Conservation (phyloP, 2,113 vertebrate species). For the Mastomys natalensis region DNA sequence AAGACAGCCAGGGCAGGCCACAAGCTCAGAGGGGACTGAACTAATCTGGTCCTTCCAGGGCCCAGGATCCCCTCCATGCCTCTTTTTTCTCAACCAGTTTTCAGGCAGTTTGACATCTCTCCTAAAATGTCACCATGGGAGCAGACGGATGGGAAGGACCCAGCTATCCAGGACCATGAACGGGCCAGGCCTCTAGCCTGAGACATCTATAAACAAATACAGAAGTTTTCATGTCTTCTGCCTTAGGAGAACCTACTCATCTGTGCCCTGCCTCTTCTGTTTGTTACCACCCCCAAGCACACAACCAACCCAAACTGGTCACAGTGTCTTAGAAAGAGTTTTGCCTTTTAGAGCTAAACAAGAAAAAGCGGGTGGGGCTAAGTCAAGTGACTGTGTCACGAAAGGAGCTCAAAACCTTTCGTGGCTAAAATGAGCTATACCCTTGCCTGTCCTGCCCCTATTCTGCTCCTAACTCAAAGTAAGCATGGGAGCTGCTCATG, state of each 20-base stretch:
- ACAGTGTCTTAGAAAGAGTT: background rate
- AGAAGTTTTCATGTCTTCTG: background rate
- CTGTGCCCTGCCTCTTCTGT: no score
- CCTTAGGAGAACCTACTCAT: background rate
- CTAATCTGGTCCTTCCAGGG: rapidly evolving
- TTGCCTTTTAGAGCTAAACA: background rate
- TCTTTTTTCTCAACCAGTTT: background rate
- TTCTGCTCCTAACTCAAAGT: background rate
- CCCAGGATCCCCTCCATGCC: rapidly evolving
- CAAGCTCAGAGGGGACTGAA: background rate
- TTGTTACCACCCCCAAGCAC: background rate
- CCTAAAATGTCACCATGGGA: background rate
- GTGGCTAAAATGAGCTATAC: rapidly evolving
- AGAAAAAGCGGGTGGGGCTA: background rate
- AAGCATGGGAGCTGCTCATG: background rate
- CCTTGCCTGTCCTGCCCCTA: rapidly evolving
- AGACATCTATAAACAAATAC: background rate
- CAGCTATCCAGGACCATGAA: background rate
- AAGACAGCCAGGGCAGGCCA: background rate
- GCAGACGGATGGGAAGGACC: background rate
- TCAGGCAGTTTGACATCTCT: background rate
- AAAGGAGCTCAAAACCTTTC: background rate
- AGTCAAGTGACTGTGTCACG: rapidly evolving
- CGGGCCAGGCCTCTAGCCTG: background rate
- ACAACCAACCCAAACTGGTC: background rate